Conservation (phyloP, 2,113 vertebrate genomes). For the Fregetta grallaria region DNA sequence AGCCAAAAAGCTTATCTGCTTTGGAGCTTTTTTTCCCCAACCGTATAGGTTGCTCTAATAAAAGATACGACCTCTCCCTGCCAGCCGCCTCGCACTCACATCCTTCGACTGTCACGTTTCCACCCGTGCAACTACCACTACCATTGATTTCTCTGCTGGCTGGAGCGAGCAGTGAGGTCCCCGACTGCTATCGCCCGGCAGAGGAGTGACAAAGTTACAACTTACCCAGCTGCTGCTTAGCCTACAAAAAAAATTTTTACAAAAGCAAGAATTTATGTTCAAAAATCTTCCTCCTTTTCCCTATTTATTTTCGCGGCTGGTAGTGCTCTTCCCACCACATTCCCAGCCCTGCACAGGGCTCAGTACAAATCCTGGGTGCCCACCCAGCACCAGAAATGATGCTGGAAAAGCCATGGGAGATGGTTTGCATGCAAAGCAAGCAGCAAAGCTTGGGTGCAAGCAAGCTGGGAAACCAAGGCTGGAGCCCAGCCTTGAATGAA, state of each 20-base stretch:
- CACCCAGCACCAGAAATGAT: rapidly evolving
- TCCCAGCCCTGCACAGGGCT: not conserved
- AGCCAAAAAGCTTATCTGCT: slow-evolving; percentile 59
- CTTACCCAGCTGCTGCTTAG: not conserved
- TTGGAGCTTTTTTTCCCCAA: slow-evolving; percentile 27
- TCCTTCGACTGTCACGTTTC: not conserved
- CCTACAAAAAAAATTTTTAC: rapidly evolving
- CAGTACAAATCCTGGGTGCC: not conserved
- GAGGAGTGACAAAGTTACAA: not conserved
- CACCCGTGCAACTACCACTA: not conserved
- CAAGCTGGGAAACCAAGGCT: not conserved
- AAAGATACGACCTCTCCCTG: not conserved
- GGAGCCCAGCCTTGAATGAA: rapidly evolving
- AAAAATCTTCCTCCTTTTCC: not conserved
- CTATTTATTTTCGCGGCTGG: not conserved
- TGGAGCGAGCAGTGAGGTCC: not conserved
- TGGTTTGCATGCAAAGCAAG: not conserved
- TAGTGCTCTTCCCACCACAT: not conserved
- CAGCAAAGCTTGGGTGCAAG: not conserved
- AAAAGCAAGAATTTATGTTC: rapidly evolving
- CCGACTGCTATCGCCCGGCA: rapidly evolving
- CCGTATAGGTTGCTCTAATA: not conserved
- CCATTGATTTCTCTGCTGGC: not conserved
- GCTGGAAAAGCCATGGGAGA: not conserved
- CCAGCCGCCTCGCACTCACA: not conserved